Evolutionary conservation across 1,140 invertebrate genomes (phyloP), one percentile per base, ranked within the genome.

Genomic region (Bombyx mori): DNA sequence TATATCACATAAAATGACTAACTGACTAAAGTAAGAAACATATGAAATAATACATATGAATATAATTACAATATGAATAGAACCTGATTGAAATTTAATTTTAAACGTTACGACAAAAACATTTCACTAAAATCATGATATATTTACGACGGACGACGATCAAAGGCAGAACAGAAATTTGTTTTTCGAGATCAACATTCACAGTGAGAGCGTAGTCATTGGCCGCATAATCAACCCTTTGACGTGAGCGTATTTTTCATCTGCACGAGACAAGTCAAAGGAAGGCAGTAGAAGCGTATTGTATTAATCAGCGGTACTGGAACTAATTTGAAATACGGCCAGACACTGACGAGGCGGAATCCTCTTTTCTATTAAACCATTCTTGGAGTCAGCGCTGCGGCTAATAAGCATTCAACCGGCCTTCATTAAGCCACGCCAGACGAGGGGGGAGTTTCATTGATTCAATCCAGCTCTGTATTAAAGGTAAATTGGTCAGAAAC

Each of bases 331-430:
- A 52, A 70, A 70, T 73, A 67, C 61, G 65, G 55, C 62, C 65
- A 69, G 68, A 64, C 65, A 65, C 73, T 82, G 73, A 77, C 73
- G 71, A 65, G 60, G 68, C 74, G 58, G 61, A 71, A 72, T 77
- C 68, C 66, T 68, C 64, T 78, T 75, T 73, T 71, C 66, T 58
- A 76, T 79, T 78, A 75, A 81, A 72, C 69, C 63, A 70, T 75
- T 66, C 64, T 65, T 62, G 55, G 52, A 73, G 70, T 76, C 70
- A 73, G 77, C 71, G 60, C 53, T 61, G 67, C 70, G 71, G 77
- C 68, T 79, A 77, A 82, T 78, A 80, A 82, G 73, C 73, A 72
- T 77, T 77, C 73, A 71, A 75, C 69, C 74, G 74, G 69, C 69
- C 67, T 75, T 79, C 74, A 81, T 79, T 79, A 81, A 79, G 70